These are phyloP conservation scores for Homarus gammarus DNA, from an alignment of 2,888 invertebrate species.

Conservation along the genomic window DNA sequence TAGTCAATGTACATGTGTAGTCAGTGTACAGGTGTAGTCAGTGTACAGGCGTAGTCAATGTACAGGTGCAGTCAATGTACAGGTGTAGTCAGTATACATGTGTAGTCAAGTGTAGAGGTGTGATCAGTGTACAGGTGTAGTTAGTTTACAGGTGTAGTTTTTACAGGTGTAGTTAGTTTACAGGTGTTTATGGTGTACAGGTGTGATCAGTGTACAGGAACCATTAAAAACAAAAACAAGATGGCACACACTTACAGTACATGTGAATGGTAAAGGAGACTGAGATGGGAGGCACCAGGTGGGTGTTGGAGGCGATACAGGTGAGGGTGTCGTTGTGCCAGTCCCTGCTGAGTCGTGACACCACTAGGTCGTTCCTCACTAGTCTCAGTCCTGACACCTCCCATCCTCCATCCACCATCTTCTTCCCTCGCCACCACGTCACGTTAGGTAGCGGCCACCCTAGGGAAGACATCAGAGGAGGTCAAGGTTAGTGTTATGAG, in stretches of 20 bases:
- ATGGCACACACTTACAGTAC: constrained; percentile 42
- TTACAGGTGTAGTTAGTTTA: no score
- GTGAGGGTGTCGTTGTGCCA: constrained; percentile 58
- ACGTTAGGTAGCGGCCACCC: constrained; percentile 51
- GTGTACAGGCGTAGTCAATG: no score
- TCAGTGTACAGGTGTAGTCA: no score
- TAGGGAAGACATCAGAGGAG: neutral
- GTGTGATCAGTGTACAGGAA: no score
- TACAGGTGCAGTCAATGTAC: no score
- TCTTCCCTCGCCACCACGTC: constrained; percentile 53
- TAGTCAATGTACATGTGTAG: no score
- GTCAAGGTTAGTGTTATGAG: neutral
- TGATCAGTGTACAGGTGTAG: no score
- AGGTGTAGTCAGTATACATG: no score
- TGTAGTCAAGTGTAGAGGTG: no score
- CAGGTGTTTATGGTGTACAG: no score
- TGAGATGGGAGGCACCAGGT: constrained; percentile 17
- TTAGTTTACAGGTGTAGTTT: no score
- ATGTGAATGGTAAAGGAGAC: constrained; percentile 34
- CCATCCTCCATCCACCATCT: constrained; percentile 50
- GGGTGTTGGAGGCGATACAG: constrained; percentile 51
- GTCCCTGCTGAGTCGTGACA: constrained; percentile 33
- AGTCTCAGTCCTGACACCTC: constrained; percentile 30
- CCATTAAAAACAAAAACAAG: no score
- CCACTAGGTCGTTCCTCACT: constrained; percentile 47